These are phyloP conservation scores for Caenorhabditis sp. DNA, from an alignment of 2,888 invertebrate genomes.

Conservation along the genomic window DNA sequence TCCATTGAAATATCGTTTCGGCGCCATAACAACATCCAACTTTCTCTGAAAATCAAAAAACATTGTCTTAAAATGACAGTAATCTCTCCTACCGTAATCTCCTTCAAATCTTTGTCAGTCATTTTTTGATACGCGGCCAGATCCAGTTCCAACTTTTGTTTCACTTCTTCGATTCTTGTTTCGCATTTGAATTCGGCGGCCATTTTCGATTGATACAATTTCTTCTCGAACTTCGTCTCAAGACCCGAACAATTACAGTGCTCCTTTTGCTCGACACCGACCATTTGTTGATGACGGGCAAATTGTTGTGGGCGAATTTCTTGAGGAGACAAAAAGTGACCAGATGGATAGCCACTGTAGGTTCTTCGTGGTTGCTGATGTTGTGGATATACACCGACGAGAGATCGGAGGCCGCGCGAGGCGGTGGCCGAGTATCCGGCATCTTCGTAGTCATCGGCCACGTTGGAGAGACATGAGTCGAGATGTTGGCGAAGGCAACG, in stretches of 20 bases:
- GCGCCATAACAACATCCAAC: conserved; percentile 21
- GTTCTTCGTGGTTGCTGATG: neutral
- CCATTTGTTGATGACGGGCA: neutral
- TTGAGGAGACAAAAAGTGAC: neutral
- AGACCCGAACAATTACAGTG: neutral
- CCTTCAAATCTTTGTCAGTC: conserved; percentile 34
- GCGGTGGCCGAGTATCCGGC: neutral
- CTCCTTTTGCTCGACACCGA: neutral
- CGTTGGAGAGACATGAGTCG: neutral
- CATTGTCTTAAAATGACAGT: neutral
- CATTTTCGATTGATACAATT: conserved; percentile 35
- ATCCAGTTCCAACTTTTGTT: conserved; percentile 23
- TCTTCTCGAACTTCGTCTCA: conserved; percentile 24
- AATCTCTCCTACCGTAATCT: conserved; percentile 37
- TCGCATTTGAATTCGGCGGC: conserved; percentile 15
- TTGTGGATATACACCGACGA: neutral
- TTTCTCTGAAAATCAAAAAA: conserved; percentile 13
- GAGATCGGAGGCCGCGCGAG: neutral
- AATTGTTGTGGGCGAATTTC: neutral
- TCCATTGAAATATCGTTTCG: conserved; percentile 11
- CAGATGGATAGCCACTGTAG: neutral
- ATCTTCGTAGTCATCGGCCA: neutral
- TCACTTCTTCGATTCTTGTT: conserved; percentile 12
- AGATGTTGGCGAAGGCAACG: conserved; percentile 31
- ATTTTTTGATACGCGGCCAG: conserved; percentile 27